Evolutionary conservation across 2,113 vertebrate genomes (phyloP), one percentile per base, ranked within the genome.

Genomic region (Apteryx mantelli): DNA sequence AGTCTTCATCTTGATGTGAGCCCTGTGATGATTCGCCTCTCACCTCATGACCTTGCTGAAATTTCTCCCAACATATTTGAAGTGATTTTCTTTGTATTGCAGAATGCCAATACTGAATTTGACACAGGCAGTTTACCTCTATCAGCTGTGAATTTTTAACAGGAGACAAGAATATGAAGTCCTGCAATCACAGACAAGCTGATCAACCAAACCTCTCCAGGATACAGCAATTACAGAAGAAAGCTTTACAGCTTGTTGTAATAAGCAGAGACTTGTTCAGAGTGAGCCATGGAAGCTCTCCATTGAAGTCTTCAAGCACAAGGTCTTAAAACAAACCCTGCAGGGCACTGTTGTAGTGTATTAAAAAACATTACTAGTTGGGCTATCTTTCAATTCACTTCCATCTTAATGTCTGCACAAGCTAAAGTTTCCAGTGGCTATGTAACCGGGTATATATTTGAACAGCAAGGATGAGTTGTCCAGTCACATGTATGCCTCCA

Each of bases 11-110:
- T 40, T 14, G 56, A 36, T 1, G 9, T 26, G 19, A 76, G 44
- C 38, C 75, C 64, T 42, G 20, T 9, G 4, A 91, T 84, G 79
- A 94, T 83, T 44, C 96, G 42, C 56, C 48, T 38, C 53, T 48
- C 65, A 42, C 36, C 36, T 82, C 24, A 68, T 84, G 63, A 75
- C 6, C 52, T 60, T n/a, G 34, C 30, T 63, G 11, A 21, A 25
- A 61, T 64, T 92, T 64, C 55, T 87, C 61, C 74, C 89, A 91
- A 94, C 75, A 19, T 36, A 40, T 30, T 48, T 93, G 24, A 60
- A 85, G 87, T 65, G 44, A 91, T 88, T 91, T 66, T 86, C 44
- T 93, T 85, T 93, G 46, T 90, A 89, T 53, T 42, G 63, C 68
- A 90, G 48, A 48, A 9, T 18, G 58, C 14, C 25, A 76, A 52